phyloP scores from a whole-genome alignment of 2,113 vertebrate genomes.

The Rhodinocichla rosea region DNA sequence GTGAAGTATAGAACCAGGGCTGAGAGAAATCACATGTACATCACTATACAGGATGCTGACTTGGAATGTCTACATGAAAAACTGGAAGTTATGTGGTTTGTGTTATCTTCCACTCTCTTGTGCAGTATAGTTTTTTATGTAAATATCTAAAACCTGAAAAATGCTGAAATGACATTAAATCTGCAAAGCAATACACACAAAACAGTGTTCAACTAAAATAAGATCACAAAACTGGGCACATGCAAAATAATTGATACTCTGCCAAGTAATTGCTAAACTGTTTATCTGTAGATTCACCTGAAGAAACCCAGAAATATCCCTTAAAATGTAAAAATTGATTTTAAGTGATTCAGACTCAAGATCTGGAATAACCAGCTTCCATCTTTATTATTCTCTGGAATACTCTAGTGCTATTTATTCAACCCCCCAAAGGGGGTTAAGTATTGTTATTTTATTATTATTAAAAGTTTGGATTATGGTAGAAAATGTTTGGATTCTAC shows the following conservation, averaged over 20 bases:
- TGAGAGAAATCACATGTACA: neutral
- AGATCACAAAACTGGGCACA: neutral
- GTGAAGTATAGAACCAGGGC: neutral
- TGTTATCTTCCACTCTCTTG: neutral
- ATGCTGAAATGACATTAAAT: neutral
- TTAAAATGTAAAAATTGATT: neutral
- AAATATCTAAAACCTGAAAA: neutral
- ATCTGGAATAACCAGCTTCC: neutral
- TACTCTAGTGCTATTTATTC: neutral
- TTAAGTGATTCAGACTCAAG: conserved; percentile 41
- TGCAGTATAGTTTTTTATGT: neutral
- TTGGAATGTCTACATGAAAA: neutral
- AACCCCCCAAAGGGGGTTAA: neutral
- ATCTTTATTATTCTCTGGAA: neutral
- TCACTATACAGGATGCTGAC: neutral
- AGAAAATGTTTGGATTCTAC: neutral
- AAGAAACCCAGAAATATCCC: neutral
- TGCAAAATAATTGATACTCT: neutral
- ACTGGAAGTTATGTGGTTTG: neutral
- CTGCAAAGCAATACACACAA: neutral
- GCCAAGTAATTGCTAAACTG: neutral
- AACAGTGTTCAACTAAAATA: neutral
- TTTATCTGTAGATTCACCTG: neutral
- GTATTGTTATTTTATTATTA: neutral
- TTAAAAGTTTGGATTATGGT: neutral